A percentile compares a stretch with the other conserved stretches of the same genome.
Conservation (phyloP, 1,140 invertebrate species). For the Luehdorfia chinensis region DNA sequence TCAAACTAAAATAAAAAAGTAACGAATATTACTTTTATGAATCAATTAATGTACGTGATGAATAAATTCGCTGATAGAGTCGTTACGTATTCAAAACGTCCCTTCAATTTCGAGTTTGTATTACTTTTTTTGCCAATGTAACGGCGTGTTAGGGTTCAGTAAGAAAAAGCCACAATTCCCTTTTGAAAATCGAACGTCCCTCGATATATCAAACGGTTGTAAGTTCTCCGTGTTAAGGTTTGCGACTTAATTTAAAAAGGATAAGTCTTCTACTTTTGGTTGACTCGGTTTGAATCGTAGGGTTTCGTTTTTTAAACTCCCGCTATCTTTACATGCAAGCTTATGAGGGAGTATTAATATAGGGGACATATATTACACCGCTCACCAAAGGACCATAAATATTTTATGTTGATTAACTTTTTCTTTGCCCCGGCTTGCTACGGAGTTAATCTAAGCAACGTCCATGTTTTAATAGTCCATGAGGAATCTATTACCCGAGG, state of each 20-base stretch:
- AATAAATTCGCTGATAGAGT: no score
- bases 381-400: slow-evolving; percentile 14
- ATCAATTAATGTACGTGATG: no score
- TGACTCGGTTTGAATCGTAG: slow-evolving; percentile 12
- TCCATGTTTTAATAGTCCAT: slow-evolving; percentile 12
- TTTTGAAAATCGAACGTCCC: slow-evolving; percentile 2
- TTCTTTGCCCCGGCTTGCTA: slow-evolving; percentile 10
- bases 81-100: no score
- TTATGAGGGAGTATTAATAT: slow-evolving; percentile 17
- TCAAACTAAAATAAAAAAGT: no score
- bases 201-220: slow-evolving; percentile 1
- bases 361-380: slow-evolving; percentile 17
- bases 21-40: no score
- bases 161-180: background rate
- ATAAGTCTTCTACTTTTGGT: slow-evolving; percentile 1
- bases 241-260: slow-evolving; percentile 17
- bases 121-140: background rate
- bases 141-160: background rate
- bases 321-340: slow-evolving; percentile 12
- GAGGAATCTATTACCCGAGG: slow-evolving; percentile 4
- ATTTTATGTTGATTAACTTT: slow-evolving; percentile 19
- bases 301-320: slow-evolving; percentile 13
- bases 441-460: slow-evolving; percentile 12
- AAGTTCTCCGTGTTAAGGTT: slow-evolving; percentile 1
- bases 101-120: background rate